Conservation (phyloP, 2,797 vertebrate species). For the Gambusia yucatana region DNA sequence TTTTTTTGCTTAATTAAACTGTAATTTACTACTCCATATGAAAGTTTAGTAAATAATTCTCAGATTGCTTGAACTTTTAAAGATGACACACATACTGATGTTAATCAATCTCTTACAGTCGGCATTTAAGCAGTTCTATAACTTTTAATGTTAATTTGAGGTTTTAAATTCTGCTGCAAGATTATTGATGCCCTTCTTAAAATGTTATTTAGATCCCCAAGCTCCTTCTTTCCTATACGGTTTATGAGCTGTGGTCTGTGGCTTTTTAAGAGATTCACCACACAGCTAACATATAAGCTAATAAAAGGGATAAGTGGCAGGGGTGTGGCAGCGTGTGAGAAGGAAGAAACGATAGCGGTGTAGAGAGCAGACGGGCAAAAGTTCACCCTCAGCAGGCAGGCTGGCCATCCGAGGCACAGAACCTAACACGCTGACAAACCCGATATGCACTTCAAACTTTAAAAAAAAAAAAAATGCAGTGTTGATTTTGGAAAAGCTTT, state of each 20-base stretch:
- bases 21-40: background rate
- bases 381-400: constrained; percentile 44
- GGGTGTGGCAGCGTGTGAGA: constrained; percentile 4
- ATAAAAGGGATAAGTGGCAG: constrained; percentile 19
- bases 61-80: background rate
- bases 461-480: constrained; percentile 40
- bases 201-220: constrained; percentile 7
- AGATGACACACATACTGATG: background rate
- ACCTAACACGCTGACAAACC: constrained; percentile 33
- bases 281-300: constrained; percentile 20
- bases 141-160: background rate
- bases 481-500: constrained; percentile 69
- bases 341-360: constrained; percentile 26
- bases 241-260: constrained; percentile 58
- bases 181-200: constrained; percentile 12
- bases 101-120: background rate
- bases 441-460: constrained; percentile 45
- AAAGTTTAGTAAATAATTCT: background rate
- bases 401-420: constrained; percentile 3
- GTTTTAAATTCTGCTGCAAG: constrained; percentile 8
- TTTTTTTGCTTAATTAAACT: background rate
- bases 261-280: constrained; percentile 21
- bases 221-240: constrained; percentile 32
- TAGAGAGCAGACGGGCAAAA: constrained; percentile 59
- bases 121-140: background rate